These are phyloP conservation scores for Crypturellus tataupa DNA, from an alignment of 2,797 vertebrate genomes.

Conservation along the genomic window DNA sequence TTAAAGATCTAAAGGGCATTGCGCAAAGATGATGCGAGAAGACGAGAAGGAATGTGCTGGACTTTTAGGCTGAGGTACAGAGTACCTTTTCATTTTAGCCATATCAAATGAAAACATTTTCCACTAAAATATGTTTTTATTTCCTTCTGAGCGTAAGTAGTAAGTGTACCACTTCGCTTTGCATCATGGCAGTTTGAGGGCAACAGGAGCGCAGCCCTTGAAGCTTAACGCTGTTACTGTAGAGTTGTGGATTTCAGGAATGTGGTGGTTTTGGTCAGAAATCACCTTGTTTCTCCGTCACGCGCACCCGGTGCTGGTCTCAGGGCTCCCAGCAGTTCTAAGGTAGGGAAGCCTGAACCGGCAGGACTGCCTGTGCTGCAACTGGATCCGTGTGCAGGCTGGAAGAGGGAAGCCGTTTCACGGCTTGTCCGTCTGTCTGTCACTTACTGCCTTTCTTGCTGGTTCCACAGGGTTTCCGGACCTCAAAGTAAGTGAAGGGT, in stretches of 20 bases:
- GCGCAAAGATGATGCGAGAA: not conserved
- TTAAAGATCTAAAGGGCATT: not conserved
- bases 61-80: not conserved
- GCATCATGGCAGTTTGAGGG: not conserved
- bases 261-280: not conserved
- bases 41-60: too few relatives aligned
- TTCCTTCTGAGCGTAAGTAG: not conserved
- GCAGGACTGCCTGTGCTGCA: not conserved
- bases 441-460: not conserved
- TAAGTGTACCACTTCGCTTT: not conserved
- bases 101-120: not conserved
- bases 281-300: accelerated
- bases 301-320: not conserved
- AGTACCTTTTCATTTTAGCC: not conserved
- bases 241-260: not conserved
- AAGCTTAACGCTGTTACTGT: not conserved
- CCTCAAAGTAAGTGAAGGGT: not conserved
- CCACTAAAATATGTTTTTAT: not conserved
- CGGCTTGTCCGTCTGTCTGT: accelerated
- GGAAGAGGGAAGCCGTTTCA: accelerated
- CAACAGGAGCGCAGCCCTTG: not conserved
- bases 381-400: accelerated
- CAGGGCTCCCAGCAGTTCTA: accelerated
- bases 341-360: not conserved
- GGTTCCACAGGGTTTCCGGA: not conserved